A percentile compares a stretch with the other conserved stretches of the same genome.
Evolutionary conservation across 2,113 vertebrate genomes (phyloP).

Genomic region (Crotalus tigris): DNA sequence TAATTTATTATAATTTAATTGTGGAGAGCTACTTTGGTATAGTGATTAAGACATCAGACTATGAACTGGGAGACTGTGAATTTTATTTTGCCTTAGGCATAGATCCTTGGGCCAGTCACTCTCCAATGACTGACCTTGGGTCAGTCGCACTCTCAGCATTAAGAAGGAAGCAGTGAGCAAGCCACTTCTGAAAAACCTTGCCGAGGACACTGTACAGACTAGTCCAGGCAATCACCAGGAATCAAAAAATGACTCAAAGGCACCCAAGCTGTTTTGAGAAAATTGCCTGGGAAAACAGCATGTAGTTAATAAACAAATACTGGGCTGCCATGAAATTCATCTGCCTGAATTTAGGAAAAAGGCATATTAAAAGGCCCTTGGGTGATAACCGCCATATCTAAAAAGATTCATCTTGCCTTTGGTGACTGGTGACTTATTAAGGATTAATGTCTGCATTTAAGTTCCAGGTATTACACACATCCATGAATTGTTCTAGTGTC

Average conservation of each 20-base stretch:
- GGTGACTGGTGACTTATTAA: neutral
- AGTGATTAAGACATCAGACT: neutral
- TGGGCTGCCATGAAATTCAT: neutral
- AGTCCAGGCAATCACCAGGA: neutral
- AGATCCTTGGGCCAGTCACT: neutral
- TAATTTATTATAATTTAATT: neutral
- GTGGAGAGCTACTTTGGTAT: neutral
- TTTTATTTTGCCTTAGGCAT: neutral
- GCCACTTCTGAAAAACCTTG: neutral
- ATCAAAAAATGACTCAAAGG: neutral
- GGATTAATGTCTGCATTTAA: neutral
- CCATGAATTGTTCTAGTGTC: neutral
- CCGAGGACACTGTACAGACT: neutral
- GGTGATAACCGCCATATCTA: no score
- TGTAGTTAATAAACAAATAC: neutral
- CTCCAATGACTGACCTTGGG: neutral
- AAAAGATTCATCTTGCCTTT: neutral
- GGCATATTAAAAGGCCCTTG: neutral
- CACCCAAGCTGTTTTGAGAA: neutral
- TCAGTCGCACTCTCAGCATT: neutral
- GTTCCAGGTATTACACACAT: neutral
- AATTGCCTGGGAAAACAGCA: neutral
- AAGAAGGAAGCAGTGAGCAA: neutral
- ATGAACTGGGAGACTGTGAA: neutral
- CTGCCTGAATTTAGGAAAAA: neutral